Evolutionary conservation across 2,888 invertebrate genomes (phyloP).

Genomic region (Nephrotoma flavescens): DNA sequence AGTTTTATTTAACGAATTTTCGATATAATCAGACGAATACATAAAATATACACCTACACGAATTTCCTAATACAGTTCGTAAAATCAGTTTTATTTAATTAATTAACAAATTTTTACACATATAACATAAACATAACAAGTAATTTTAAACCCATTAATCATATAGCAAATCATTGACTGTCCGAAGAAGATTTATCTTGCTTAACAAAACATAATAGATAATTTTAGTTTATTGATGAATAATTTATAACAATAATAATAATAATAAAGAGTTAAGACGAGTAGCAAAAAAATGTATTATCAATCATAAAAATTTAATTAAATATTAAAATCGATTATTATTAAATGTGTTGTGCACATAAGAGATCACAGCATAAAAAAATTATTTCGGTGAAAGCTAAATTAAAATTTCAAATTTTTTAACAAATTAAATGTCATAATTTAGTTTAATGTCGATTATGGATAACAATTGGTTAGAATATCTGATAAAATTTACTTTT

Average conservation of each 20-base stretch:
- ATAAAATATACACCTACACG: not conserved
- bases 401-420: not conserved
- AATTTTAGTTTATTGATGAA: not conserved
- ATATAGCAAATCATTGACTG: not conserved
- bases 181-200: not conserved
- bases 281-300: not conserved
- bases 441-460: not conserved
- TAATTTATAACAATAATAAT: not conserved
- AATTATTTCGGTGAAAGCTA: not conserved
- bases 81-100: not conserved
- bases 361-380: not conserved
- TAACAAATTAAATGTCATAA: not conserved
- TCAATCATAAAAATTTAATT: not conserved
- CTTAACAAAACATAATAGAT: not conserved
- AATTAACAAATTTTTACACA: not conserved
- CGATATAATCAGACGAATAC: not conserved
- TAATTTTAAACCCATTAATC: not conserved
- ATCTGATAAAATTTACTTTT: not conserved
- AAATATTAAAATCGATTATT: not conserved
- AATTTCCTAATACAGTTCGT: not conserved
- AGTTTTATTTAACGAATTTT: not conserved
- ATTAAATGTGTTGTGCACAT: not conserved
- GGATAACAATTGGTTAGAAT: not conserved
- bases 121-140: not conserved
- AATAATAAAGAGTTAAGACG: not conserved